phyloP scores from a whole-genome alignment of 2,113 vertebrate species.

The Ramphastos sulfuratus region DNA sequence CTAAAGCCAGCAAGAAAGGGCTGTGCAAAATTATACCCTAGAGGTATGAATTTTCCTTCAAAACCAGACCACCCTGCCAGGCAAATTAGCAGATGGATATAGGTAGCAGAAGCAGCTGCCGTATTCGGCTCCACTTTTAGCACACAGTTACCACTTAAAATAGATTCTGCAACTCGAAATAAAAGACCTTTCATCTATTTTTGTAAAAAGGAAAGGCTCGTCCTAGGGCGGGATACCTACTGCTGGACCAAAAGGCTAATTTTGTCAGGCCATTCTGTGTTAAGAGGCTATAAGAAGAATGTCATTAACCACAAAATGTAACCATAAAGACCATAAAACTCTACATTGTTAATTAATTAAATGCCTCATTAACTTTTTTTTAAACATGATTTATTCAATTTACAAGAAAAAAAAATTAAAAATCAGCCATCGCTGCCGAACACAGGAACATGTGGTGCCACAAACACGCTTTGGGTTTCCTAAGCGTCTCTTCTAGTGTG shows the following conservation, averaged over 20 bases:
- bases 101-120: constrained; percentile 16
- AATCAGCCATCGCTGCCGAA: constrained; percentile 66
- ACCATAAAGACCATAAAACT: constrained; percentile 81
- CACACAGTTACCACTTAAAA: constrained; percentile 20
- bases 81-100: constrained; percentile 43
- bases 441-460: constrained; percentile 53
- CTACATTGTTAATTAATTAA: constrained; percentile 84
- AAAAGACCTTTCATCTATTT: constrained; percentile 44
- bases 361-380: constrained; percentile 83
- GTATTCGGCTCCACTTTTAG: background rate
- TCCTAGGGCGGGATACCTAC: constrained; percentile 39
- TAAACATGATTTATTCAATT: constrained; percentile 81
- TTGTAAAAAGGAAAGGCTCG: background rate
- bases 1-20: background rate
- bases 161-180: constrained; percentile 40
- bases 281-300: constrained; percentile 73
- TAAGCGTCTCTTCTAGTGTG: background rate
- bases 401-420: constrained; percentile 61
- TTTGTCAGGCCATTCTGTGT: constrained; percentile 61
- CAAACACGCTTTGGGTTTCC: constrained; percentile 41
- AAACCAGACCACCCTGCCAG: constrained; percentile 37
- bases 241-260: constrained; percentile 64
- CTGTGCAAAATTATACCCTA: background rate
- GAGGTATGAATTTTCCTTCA: constrained; percentile 15
- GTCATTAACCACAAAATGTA: constrained; percentile 79